Evolutionary conservation across 2,113 vertebrate species (phyloP).

Genomic region (Cygnus buccinator): DNA sequence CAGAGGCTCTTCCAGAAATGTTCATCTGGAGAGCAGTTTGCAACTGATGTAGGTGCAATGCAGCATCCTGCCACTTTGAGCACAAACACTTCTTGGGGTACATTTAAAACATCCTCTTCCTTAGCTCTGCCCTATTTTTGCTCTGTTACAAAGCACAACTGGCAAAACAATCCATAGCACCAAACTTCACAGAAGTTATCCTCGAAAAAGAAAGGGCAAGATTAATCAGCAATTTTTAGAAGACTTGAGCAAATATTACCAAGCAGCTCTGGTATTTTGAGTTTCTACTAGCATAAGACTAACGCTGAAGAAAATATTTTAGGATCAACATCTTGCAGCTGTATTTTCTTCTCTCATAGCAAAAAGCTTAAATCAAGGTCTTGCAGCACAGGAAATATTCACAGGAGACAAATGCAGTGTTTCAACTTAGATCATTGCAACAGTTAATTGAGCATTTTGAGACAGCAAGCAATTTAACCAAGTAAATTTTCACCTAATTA

Average conservation of each 20-base stretch:
- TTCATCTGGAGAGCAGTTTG: background rate
- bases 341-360: background rate
- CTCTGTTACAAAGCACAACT: constrained; percentile 39
- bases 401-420: constrained; percentile 2
- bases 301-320: background rate
- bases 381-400: constrained; percentile 40
- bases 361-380: constrained; percentile 33
- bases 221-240: constrained; percentile 48
- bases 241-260: constrained; percentile 13
- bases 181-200: constrained; percentile 59
- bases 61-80: constrained; percentile 63
- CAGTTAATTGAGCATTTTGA: constrained; percentile 50
- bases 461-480: constrained; percentile 37
- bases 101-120: background rate
- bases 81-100: constrained; percentile 6
- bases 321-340: constrained; percentile 44
- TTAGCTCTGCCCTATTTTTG: constrained; percentile 62
- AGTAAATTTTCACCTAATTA: constrained; percentile 51
- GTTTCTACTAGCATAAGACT: constrained; percentile 17
- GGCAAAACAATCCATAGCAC: background rate
- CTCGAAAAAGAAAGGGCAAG: background rate
- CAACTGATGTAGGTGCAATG: constrained; percentile 63
- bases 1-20: background rate
- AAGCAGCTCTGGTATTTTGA: background rate
- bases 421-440: constrained; percentile 43